These are phyloP conservation scores for Mus minutoides DNA, from an alignment of 2,797 vertebrate genomes.

Conservation along the genomic window DNA sequence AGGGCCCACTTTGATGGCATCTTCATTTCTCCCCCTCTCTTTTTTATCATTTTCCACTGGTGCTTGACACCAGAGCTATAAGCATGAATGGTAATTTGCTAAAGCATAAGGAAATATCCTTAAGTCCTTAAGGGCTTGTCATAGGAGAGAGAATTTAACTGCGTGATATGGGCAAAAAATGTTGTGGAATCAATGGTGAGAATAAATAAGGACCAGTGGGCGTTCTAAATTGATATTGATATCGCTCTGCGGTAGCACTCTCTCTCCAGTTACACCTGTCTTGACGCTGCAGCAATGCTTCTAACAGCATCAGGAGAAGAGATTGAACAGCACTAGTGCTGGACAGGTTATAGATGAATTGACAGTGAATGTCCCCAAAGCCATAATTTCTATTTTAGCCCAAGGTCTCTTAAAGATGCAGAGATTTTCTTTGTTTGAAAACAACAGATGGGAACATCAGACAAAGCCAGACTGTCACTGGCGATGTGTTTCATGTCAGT, in stretches of 20 bases:
- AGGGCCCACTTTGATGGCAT: slow-evolving; percentile 61
- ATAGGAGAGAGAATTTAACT: slow-evolving; percentile 80
- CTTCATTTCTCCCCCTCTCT: slow-evolving; percentile 46
- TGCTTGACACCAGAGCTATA: slow-evolving; percentile 67
- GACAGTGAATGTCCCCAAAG: slow-evolving; percentile 68
- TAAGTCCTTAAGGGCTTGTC: slow-evolving; percentile 83
- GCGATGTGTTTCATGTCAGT: slow-evolving; percentile 55
- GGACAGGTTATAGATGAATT: slow-evolving; percentile 50
- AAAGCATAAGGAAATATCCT: slow-evolving; percentile 75
- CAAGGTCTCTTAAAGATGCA: slow-evolving; percentile 57
- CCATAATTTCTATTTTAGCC: slow-evolving; percentile 74
- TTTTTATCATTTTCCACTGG: slow-evolving; percentile 75
- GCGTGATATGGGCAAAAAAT: slow-evolving; percentile 69
- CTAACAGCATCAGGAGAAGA: slow-evolving; percentile 67
- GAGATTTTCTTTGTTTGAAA: slow-evolving; percentile 69
- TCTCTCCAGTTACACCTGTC: slow-evolving; percentile 67
- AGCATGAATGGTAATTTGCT: slow-evolving; percentile 81
- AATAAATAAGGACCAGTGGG: slow-evolving; percentile 79
- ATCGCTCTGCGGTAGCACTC: slow-evolving; percentile 66
- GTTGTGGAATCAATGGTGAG: slow-evolving; percentile 82
- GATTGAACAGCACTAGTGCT: background rate
- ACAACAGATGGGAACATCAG: slow-evolving; percentile 45
- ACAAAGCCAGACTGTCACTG: slow-evolving; percentile 61
- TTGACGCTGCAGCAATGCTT: background rate
- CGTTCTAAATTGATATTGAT: slow-evolving; percentile 82